These are phyloP conservation scores for Pteronura brasiliensis DNA, from an alignment of 2,113 vertebrate genomes.

Conservation along the genomic window DNA sequence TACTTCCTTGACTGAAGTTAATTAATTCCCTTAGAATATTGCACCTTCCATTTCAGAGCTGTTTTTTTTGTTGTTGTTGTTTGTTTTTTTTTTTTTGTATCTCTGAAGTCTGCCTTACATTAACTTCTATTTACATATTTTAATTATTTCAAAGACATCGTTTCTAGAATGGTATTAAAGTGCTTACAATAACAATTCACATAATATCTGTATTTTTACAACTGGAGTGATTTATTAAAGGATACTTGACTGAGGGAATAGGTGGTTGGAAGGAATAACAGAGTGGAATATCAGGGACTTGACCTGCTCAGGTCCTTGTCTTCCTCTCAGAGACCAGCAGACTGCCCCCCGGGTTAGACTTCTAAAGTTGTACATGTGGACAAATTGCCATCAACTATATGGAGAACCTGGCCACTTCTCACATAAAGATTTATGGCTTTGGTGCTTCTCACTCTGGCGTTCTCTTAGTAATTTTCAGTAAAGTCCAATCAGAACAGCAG, in stretches of 20 bases:
- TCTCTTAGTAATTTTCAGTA: neutral
- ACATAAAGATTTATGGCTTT: neutral
- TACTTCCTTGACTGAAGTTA: neutral
- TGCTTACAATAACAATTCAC: neutral
- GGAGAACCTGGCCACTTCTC: neutral
- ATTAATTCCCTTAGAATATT: neutral
- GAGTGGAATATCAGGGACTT: neutral
- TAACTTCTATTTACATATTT: neutral
- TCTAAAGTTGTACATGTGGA: neutral
- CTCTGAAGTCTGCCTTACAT: neutral
- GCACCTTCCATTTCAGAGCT: neutral
- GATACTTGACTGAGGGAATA: neutral
- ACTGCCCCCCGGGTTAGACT: neutral
- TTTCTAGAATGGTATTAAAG: neutral
- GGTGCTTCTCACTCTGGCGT: neutral
- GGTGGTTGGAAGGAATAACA: neutral
- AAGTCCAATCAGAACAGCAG: neutral
- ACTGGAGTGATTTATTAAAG: neutral
- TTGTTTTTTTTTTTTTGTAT: neutral
- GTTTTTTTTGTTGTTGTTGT: too few species aligned
- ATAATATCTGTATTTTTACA: neutral
- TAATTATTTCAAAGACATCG: slow-evolving; percentile 7
- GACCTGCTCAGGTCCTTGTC: neutral
- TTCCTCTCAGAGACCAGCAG: neutral
- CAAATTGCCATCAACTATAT: neutral